These are phyloP conservation scores for Vimba vimba DNA, from an alignment of 2,113 vertebrate genomes.

Conservation along the genomic window DNA sequence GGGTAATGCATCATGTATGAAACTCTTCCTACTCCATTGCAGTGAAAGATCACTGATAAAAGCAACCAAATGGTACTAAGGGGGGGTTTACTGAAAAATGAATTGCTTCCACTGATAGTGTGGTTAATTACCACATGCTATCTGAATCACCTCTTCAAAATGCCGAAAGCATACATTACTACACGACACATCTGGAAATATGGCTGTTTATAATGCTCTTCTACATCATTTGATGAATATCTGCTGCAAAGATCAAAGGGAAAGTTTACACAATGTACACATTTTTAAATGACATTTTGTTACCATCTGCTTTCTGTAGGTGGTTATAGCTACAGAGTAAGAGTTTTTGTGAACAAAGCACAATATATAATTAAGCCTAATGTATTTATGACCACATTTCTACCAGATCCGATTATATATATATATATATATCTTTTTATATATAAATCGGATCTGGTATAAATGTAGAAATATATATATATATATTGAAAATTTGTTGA, in stretches of 20 bases:
- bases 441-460: too few species aligned
- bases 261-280: neutral
- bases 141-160: neutral
- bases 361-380: too few species aligned
- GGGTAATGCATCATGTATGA: conserved; percentile 5
- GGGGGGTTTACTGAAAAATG: neutral
- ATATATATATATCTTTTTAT: too few species aligned
- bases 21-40: neutral
- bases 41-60: conserved; percentile 38
- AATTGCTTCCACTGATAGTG: neutral
- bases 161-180: neutral
- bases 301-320: neutral
- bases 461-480: too few species aligned
- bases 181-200: neutral
- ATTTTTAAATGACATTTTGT: neutral
- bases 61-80: conserved; percentile 11
- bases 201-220: neutral
- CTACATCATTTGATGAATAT: neutral
- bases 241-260: neutral
- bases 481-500: too few species aligned
- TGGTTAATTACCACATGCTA: neutral
- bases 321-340: neutral
- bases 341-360: too few species aligned
- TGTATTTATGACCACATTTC: too few species aligned
- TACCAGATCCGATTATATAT: too few species aligned